Conservation (phyloP, 2,113 vertebrate genomes). For the Brevimyrus niger region DNA sequence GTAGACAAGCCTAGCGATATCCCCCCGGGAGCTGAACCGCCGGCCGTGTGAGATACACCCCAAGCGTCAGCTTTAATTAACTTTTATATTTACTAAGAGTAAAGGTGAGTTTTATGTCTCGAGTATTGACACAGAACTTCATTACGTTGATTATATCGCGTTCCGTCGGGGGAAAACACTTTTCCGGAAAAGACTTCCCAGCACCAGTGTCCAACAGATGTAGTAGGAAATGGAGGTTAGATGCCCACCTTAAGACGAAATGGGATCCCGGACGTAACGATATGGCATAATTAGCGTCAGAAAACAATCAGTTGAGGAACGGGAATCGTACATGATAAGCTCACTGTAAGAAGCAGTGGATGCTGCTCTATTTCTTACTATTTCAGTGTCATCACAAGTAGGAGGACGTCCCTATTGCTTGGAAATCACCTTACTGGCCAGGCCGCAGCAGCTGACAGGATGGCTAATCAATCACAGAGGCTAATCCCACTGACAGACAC, state of each 20-base stretch:
- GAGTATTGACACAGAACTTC: background rate
- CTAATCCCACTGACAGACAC: background rate
- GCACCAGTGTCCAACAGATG: background rate
- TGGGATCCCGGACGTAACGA: background rate
- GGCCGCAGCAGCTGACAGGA: background rate
- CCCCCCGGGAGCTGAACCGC: background rate
- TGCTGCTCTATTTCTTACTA: no score
- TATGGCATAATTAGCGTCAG: background rate
- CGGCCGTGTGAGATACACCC: background rate
- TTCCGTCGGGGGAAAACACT: background rate
- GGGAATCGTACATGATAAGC: background rate
- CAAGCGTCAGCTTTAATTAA: slow-evolving; percentile 9
- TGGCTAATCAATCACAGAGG: background rate
- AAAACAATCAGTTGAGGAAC: background rate
- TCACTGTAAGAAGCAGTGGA: background rate
- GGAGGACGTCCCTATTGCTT: background rate
- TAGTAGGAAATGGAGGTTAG: background rate
- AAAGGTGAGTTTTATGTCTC: slow-evolving; percentile 9
- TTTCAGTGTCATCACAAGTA: background rate
- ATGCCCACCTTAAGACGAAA: background rate
- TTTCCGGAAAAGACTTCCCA: background rate
- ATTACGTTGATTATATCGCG: background rate
- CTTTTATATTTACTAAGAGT: slow-evolving; percentile 11
- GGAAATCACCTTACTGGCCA: background rate
- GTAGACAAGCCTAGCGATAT: slow-evolving; percentile 2